A percentile compares a stretch with the other conserved stretches of the same genome.
Conservation (phyloP, 2,888 invertebrate genomes). For the Lagria hirta region DNA sequence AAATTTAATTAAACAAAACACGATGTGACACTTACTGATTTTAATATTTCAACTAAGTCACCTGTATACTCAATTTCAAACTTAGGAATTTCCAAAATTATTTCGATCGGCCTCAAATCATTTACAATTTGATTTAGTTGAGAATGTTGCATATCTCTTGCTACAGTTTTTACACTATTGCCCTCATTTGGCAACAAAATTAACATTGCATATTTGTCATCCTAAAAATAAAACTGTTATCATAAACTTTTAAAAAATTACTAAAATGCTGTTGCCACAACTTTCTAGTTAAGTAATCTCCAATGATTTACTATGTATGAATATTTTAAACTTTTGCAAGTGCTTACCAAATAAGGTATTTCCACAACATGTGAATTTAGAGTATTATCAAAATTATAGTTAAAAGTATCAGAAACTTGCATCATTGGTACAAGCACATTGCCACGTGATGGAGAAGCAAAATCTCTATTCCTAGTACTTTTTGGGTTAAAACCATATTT, state of each 20-base stretch:
- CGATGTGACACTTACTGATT: conserved; percentile 53
- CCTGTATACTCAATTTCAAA: conserved; percentile 62
- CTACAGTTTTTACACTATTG: conserved; percentile 56
- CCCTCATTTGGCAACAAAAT: conserved; percentile 61
- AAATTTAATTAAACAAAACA: conserved; percentile 5
- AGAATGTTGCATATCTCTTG: conserved; percentile 61
- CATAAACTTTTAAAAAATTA: too few species aligned
- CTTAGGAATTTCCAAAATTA: conserved; percentile 61
- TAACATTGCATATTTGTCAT: conserved; percentile 63
- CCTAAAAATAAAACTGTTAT: conserved; percentile 55
- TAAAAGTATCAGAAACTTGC: conserved; percentile 64
- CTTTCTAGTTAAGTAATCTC: conserved; percentile 13
- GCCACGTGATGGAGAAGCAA: conserved; percentile 63
- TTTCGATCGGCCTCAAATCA: conserved; percentile 55
- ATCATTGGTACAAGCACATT: conserved; percentile 69
- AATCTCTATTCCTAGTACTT: conserved; percentile 60
- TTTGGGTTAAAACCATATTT: conserved; percentile 63
- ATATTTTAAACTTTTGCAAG: conserved; percentile 19
- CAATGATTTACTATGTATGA: conserved; percentile 14
- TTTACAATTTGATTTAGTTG: conserved; percentile 56
- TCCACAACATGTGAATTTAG: conserved; percentile 70
- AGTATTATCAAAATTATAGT: conserved; percentile 62
- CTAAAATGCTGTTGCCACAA: conserved; percentile 1
- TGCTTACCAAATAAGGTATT: conserved; percentile 72
- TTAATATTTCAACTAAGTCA: conserved; percentile 57